A percentile compares a stretch with the other conserved stretches of the same genome.
phyloP scores from a whole-genome alignment of 2,113 vertebrate genomes.

The Sterna hirundo region DNA sequence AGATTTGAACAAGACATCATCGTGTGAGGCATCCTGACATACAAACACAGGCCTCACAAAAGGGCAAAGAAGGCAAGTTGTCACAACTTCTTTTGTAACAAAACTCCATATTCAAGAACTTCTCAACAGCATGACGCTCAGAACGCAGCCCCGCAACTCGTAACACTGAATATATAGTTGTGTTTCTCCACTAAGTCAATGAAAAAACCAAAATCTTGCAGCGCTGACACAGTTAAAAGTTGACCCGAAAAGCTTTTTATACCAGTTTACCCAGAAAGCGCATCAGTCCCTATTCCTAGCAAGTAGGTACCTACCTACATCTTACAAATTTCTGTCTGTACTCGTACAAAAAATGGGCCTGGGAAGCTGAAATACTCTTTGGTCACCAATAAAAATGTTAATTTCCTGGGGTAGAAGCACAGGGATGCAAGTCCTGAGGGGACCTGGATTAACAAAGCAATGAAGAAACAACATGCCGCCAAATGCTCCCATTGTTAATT shows the following conservation, averaged over 20 bases:
- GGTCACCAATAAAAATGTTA: not conserved
- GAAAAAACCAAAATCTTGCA: not conserved
- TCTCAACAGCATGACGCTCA: not conserved
- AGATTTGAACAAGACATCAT: not conserved
- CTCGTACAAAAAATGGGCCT: not conserved
- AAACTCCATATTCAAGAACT: not conserved
- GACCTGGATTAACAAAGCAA: not conserved
- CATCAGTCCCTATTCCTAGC: not conserved
- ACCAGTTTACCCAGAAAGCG: not conserved
- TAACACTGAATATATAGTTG: not conserved
- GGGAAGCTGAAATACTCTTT: not conserved
- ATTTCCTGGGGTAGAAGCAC: not conserved
- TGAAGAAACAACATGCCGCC: not conserved
- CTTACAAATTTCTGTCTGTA: not conserved
- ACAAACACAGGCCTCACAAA: not conserved
- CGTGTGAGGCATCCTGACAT: accelerated
- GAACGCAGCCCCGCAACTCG: not conserved
- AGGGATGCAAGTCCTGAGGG: not conserved
- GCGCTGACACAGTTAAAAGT: not conserved
- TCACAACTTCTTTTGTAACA: not conserved
- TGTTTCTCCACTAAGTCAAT: not conserved
- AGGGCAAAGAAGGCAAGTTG: not conserved
- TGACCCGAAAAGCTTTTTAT: not conserved
- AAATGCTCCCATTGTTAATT: not conserved
- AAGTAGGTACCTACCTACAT: not conserved